A percentile compares a stretch with the other conserved stretches of the same genome.
These are phyloP conservation scores for Drosophila merina DNA, from an alignment of 2,888 invertebrate genomes.

Conservation along the genomic window DNA sequence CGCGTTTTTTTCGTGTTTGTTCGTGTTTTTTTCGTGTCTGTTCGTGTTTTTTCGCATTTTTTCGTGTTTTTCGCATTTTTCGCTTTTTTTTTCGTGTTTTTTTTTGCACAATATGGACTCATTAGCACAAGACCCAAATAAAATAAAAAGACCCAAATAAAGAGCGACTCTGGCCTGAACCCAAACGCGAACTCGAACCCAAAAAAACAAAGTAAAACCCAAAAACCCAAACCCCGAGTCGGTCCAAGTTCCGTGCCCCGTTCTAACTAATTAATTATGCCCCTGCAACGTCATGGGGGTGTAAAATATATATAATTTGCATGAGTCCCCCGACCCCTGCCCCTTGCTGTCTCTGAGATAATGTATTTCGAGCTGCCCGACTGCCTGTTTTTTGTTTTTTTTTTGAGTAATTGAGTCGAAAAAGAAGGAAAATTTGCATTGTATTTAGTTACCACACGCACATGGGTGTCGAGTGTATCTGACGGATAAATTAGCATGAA, in stretches of 20 bases:
- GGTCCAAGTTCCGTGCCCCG: slow-evolving; percentile 51
- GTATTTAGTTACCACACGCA: slow-evolving; percentile 80
- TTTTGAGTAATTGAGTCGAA: slow-evolving; percentile 59
- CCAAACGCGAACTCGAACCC: slow-evolving; percentile 3
- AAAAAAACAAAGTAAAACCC: slow-evolving; percentile 25
- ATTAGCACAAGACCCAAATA: slow-evolving; percentile 61
- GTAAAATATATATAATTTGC: slow-evolving; percentile 64
- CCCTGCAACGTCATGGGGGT: slow-evolving; percentile 79
- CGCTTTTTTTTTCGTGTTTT: slow-evolving; percentile 54
- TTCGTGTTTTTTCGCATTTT: slow-evolving; percentile 15
- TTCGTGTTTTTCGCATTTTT: slow-evolving; percentile 3
- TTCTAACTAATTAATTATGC: slow-evolving; percentile 77
- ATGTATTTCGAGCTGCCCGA: slow-evolving; percentile 56
- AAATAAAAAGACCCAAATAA: slow-evolving; percentile 29
- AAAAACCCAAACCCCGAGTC: slow-evolving; percentile 13
- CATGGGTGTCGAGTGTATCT: slow-evolving; percentile 33
- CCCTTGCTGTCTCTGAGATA: slow-evolving; percentile 45
- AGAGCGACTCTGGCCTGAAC: slow-evolving; percentile 42
- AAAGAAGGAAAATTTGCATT: slow-evolving; percentile 67
- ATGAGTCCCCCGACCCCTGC: slow-evolving; percentile 32
- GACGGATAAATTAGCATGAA: slow-evolving; percentile 32
- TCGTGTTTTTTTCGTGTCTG: slow-evolving; percentile 46
- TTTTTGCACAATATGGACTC: slow-evolving; percentile 78
- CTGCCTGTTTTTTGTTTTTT: slow-evolving; percentile 19
- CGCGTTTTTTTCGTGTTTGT: slow-evolving; percentile 24